A percentile compares a stretch with the other conserved stretches of the same genome.
Conservation (phyloP, 2,797 vertebrate species). For the Galaxias olidus region DNA sequence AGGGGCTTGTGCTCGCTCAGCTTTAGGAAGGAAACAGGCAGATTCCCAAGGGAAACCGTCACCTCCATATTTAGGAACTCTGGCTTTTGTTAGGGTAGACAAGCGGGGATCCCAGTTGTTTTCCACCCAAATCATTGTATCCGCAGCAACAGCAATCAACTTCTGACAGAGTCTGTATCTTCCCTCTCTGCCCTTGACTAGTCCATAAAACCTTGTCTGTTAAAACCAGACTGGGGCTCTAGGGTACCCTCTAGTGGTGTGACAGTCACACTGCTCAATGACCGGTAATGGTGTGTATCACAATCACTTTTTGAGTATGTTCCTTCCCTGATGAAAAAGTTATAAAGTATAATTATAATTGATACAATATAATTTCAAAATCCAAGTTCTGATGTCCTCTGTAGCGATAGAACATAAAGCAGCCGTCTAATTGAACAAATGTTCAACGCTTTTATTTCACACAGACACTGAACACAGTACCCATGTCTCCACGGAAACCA, state of each 20-base stretch:
- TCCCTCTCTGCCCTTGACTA: conserved; percentile 32
- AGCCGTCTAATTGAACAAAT: no score
- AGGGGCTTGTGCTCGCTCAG: conserved; percentile 81
- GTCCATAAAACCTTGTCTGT: no score
- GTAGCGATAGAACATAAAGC: no score
- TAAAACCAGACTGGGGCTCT: not conserved
- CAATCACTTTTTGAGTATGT: no score
- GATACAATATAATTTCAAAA: no score
- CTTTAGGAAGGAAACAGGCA: conserved; percentile 90
- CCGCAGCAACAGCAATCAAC: conserved; percentile 66
- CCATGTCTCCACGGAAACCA: conserved; percentile 50
- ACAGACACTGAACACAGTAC: conserved; percentile 55
- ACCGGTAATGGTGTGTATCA: not conserved
- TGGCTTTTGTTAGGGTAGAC: conserved; percentile 91
- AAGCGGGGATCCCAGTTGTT: conserved; percentile 78
- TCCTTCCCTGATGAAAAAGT: no score
- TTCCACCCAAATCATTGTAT: conserved; percentile 88
- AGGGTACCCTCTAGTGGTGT: conserved; percentile 61
- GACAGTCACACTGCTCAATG: conserved; percentile 3
- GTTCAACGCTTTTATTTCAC: conserved; percentile 9
- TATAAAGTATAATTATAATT: no score
- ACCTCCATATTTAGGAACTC: conserved; percentile 87
- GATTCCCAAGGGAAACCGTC: conserved; percentile 78
- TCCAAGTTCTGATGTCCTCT: no score
- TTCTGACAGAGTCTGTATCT: conserved; percentile 75